These are phyloP conservation scores for Bradynema listronoti DNA, from an alignment of 1,140 invertebrate species.

Conservation along the genomic window DNA sequence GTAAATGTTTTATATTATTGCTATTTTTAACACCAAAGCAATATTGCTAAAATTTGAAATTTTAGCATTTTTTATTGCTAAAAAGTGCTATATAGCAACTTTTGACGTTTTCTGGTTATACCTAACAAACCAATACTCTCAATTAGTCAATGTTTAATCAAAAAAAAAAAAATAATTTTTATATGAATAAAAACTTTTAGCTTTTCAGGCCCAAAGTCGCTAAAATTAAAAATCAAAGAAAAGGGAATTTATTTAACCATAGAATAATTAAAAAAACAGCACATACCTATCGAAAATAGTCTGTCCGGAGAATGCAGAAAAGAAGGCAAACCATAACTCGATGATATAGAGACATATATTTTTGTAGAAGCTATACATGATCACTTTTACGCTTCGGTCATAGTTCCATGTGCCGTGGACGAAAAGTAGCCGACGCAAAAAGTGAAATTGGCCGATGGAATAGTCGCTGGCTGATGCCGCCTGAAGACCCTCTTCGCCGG, in stretches of 20 bases:
- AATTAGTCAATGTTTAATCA: too few species aligned
- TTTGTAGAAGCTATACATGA: constrained; percentile 91
- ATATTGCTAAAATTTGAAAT: too few species aligned
- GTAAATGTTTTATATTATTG: too few species aligned
- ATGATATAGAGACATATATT: constrained; percentile 98
- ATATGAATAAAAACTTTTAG: too few species aligned
- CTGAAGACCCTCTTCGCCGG: constrained; percentile 93
- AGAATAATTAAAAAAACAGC: too few species aligned
- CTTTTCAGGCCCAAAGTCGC: too few species aligned
- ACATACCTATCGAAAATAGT: constrained; percentile 82
- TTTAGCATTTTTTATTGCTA: too few species aligned
- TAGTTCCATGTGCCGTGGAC: constrained; percentile 99
- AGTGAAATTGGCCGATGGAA: constrained; percentile 72
- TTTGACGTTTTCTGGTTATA: too few species aligned
- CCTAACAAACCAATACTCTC: too few species aligned
- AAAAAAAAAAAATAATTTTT: too few species aligned
- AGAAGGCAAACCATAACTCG: constrained; percentile 95
- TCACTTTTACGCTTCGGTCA: constrained; percentile 88
- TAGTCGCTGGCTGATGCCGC: constrained; percentile 90
- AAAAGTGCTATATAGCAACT: too few species aligned
- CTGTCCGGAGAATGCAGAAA: constrained; percentile 95
- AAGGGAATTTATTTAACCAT: neutral
- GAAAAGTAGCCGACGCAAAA: constrained; percentile 75
- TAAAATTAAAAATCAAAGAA: neutral
- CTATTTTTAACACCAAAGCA: too few species aligned